Evolutionary conservation across 2,888 invertebrate genomes (phyloP).

Genomic region (Hartigia nigra): DNA sequence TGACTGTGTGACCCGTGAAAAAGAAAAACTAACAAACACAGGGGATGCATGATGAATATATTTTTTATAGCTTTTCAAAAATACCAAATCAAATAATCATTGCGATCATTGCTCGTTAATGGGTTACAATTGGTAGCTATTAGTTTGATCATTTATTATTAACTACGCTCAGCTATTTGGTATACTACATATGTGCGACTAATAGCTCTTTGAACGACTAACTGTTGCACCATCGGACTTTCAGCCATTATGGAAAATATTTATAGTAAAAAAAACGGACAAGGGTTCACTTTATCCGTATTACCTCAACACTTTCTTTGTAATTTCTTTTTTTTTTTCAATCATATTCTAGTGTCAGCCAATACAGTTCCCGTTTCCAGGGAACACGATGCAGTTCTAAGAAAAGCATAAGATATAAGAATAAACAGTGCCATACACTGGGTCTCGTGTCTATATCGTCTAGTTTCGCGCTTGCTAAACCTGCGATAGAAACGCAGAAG

Average conservation of each 20-base stretch:
- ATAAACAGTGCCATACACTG: not conserved
- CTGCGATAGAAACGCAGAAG: not conserved
- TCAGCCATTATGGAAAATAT: not conserved
- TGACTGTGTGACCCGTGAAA: not conserved
- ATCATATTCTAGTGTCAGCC: not conserved
- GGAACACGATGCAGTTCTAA: not conserved
- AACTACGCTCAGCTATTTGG: not conserved
- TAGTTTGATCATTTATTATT: not conserved
- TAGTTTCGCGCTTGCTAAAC: not conserved
- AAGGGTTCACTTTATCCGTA: not conserved
- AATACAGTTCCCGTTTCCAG: not conserved
- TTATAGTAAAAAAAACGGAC: not conserved
- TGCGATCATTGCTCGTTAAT: not conserved
- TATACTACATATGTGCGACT: not conserved
- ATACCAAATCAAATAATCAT: not conserved
- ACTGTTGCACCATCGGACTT: not conserved
- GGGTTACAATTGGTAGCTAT: not conserved
- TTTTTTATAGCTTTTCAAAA: not conserved
- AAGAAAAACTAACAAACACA: not conserved
- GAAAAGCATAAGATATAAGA: not conserved
- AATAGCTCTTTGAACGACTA: not conserved
- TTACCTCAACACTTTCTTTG: not conserved
- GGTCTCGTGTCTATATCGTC: not conserved
- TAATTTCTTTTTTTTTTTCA: slow-evolving; percentile 21
- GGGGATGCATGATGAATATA: not conserved